Base-by-base conservation (phyloP, 2,797 vertebrate species). In the Taenioides sp. region DNA sequence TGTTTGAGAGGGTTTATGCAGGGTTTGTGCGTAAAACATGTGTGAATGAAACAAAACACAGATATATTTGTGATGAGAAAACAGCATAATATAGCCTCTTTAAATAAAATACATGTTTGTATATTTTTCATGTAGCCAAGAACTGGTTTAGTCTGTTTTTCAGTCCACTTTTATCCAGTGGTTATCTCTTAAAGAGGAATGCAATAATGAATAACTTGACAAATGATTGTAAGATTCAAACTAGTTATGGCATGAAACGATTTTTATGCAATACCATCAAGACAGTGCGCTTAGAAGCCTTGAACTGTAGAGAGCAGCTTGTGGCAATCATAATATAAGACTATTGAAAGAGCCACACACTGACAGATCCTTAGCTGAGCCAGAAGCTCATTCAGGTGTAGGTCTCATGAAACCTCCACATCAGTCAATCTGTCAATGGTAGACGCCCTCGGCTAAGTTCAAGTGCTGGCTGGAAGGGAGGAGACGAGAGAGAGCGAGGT, bases 341-440 rank as follows among this genome's bases (percentile, higher is more conserved):
- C 80, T 65, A 73, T 77, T 70, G 57, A 49, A 80, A 70, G 75
- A 84, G 73, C 61, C 65, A 43, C 75, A 72, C 2, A 62, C 75
- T 78, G 89, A 86, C 83, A 77, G 68, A 58, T 65, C 84, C 72
- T 47, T 73, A 80, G 75, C 76, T 67, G 76, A 37, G 78, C 78
- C 76, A 70, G 68, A 73, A 67, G 34, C 83, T 85, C 78, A 76
- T 82, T 89, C 80, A 84, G 82, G 74, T 62, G 37, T n/a, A 66
- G 60, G 84, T 79, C 79, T 60, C 82, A 80, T 27, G 67, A 82
- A 88, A 85, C 63, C 66, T 55, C 75, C 77, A 72, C 74, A 88
- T 91, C 86, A 84, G 73, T 92, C 88, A 90, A 81, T 71, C 87
- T 86, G 91, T 90, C 90, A 83, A 22, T 12, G 55, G 69, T 69